These are phyloP conservation scores for Melanotaenia maccullochi DNA, from an alignment of 2,797 vertebrate genomes.

Conservation along the genomic window DNA sequence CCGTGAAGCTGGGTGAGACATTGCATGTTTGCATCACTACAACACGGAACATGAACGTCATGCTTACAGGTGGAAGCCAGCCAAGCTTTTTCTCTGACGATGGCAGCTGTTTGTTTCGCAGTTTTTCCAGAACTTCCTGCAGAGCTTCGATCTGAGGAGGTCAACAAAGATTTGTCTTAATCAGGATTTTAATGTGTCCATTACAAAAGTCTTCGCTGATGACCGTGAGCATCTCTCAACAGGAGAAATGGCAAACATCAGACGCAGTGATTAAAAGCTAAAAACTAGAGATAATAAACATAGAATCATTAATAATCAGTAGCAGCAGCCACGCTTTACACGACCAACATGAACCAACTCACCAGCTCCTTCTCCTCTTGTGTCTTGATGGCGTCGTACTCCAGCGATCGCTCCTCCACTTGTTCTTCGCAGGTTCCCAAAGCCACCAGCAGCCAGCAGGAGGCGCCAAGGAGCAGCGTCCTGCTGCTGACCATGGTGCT, in stretches of 20 bases:
- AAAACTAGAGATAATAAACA: no score
- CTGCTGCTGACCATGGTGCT: constrained; percentile 41
- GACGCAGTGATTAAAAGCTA: no score
- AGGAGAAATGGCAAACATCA: no score
- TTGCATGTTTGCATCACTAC: no score
- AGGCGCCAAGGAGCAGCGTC: constrained; percentile 52
- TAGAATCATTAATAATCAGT: no score
- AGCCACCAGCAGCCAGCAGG: constrained; percentile 57
- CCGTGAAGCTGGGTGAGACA: no score
- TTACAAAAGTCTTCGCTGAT: no score
- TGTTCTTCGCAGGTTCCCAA: constrained; percentile 29
- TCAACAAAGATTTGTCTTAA: neutral
- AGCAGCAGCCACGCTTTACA: neutral
- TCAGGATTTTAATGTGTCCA: neutral
- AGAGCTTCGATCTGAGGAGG: constrained; percentile 74
- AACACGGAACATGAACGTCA: no score
- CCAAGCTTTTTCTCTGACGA: constrained; percentile 79
- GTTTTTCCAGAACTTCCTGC: constrained; percentile 79
- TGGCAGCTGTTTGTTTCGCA: constrained; percentile 70
- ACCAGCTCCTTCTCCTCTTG: constrained; percentile 56
- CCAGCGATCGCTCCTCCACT: constrained; percentile 12
- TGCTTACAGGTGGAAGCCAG: constrained; percentile 71
- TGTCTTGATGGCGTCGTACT: constrained; percentile 23
- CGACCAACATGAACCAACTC: constrained; percentile 13
- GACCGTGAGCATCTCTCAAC: no score